Evolutionary conservation across 2,113 vertebrate species (phyloP).

Genomic region (Spermophilus dauricus): DNA sequence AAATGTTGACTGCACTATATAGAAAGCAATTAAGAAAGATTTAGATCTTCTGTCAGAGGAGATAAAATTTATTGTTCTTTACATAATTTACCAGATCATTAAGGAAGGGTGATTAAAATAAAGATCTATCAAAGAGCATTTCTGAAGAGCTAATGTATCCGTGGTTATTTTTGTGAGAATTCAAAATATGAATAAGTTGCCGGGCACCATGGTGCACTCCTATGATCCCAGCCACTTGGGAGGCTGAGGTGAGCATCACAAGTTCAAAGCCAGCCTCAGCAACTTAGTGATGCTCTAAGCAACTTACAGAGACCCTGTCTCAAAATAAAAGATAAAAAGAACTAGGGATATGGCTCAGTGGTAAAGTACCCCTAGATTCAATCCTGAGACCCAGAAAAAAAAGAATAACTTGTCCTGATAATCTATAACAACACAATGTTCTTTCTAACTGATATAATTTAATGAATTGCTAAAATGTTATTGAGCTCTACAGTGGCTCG

Average conservation of each 20-base stretch:
- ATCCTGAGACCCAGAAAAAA: background rate
- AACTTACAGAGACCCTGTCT: no score
- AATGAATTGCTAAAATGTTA: background rate
- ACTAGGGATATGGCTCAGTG: no score
- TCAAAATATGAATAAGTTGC: background rate
- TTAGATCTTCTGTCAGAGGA: background rate
- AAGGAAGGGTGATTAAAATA: background rate
- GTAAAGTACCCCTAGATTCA: no score
- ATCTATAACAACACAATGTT: background rate
- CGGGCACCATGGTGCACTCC: no score
- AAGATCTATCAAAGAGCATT: background rate
- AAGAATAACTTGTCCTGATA: background rate
- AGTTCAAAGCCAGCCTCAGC: no score
- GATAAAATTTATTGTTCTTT: background rate
- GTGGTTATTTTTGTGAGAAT: background rate
- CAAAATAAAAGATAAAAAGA: no score
- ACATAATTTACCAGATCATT: background rate
- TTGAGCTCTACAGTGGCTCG: background rate
- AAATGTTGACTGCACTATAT: background rate
- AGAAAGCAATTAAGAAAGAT: background rate
- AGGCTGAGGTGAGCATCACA: no score
- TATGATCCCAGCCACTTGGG: no score
- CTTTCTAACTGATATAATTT: background rate
- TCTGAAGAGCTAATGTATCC: background rate
- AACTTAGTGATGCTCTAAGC: no score